phyloP scores from a whole-genome alignment of 2,797 vertebrate genomes.

The Chelmon rostratus region DNA sequence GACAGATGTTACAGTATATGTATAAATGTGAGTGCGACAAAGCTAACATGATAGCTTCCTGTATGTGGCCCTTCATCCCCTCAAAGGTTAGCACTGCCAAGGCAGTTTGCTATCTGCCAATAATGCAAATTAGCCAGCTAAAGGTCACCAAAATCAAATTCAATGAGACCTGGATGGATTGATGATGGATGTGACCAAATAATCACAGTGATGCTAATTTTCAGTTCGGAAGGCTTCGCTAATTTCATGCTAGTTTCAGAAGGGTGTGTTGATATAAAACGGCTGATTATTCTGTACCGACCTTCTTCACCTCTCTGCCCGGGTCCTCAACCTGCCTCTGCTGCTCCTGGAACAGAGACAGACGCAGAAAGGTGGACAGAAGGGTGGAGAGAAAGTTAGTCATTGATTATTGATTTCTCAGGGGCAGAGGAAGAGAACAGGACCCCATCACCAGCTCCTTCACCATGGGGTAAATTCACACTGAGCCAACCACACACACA shows the following conservation, averaged over 20 bases:
- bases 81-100: background rate
- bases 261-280: too few relatives aligned
- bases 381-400: conserved; percentile 22
- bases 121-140: too few relatives aligned
- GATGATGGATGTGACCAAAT: too few relatives aligned
- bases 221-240: too few relatives aligned
- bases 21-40: background rate
- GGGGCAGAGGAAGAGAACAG: conserved; percentile 31
- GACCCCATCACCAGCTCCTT: conserved; percentile 49
- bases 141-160: too few relatives aligned
- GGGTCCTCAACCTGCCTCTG: conserved; percentile 91
- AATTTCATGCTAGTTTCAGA: background rate
- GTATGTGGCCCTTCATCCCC: background rate
- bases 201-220: background rate
- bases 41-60: background rate
- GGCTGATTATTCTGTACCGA: conserved; percentile 53
- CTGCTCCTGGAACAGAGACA: conserved; percentile 77
- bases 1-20: background rate
- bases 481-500: background rate
- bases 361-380: conserved; percentile 15
- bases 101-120: background rate
- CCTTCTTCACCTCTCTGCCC: conserved; percentile 93
- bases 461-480: conserved; percentile 35
- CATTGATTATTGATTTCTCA: background rate
- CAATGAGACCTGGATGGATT: too few relatives aligned